phyloP scores from a whole-genome alignment of 1,140 invertebrate species.

The Uloborus diversus region DNA sequence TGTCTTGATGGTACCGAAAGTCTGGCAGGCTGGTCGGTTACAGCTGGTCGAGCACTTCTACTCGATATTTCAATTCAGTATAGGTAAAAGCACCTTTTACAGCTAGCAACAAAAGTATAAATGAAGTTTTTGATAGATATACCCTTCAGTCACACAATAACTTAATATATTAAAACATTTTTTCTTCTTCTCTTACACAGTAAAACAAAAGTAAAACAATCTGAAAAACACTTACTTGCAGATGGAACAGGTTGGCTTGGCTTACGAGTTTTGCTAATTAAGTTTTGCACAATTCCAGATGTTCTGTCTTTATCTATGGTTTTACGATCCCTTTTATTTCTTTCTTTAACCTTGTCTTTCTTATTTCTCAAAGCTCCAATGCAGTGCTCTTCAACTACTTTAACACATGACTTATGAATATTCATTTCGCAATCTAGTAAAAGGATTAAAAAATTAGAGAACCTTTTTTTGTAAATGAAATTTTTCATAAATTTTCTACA shows the following conservation, averaged over 20 bases:
- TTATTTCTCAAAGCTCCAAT: constrained; percentile 79
- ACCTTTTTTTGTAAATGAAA: not conserved
- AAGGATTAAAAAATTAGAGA: constrained; percentile 41
- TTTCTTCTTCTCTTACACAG: too few relatives aligned
- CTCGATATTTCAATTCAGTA: too few relatives aligned
- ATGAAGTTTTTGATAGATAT: too few relatives aligned
- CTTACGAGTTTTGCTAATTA: constrained; percentile 60
- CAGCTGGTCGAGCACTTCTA: too few relatives aligned
- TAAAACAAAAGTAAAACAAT: not conserved
- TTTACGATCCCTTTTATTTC: too few relatives aligned
- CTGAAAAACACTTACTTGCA: constrained; percentile 48
- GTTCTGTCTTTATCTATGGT: constrained; percentile 60
- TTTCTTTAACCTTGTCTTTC: constrained; percentile 63
- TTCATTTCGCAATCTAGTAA: constrained; percentile 85
- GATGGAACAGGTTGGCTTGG: constrained; percentile 54
- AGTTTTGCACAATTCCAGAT: constrained; percentile 63
- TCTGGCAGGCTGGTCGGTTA: too few relatives aligned
- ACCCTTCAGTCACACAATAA: too few relatives aligned
- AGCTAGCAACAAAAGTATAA: too few relatives aligned
- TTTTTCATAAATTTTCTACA: not conserved
- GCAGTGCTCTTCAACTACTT: constrained; percentile 83
- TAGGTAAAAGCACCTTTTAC: too few relatives aligned
- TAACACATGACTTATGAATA: constrained; percentile 85
- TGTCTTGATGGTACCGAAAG: too few relatives aligned
- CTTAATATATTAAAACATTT: too few relatives aligned